Percentiles rank a stretch among this genome's conserved stretches.
phyloP scores from a whole-genome alignment of 2,888 invertebrate genomes.

The Tholera decimalis region DNA sequence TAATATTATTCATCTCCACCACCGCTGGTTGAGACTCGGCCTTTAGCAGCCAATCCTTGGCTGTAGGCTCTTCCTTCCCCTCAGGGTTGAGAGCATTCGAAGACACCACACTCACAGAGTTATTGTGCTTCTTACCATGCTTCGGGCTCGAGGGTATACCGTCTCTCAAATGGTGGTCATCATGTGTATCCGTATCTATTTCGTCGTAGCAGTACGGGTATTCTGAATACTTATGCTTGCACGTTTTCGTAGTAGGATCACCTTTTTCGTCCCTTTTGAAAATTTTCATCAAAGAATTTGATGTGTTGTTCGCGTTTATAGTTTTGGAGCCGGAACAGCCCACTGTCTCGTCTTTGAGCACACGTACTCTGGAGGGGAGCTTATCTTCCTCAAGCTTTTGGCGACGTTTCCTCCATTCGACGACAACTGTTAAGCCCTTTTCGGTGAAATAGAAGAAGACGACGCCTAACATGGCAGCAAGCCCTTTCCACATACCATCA shows the following conservation, averaged over 20 bases:
- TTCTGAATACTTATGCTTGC: constrained; percentile 97
- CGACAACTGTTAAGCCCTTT: constrained; percentile 94
- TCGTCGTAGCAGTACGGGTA: constrained; percentile 97
- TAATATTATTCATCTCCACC: constrained; percentile 89
- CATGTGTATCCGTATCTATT: constrained; percentile 94
- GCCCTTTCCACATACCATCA: constrained; percentile 96
- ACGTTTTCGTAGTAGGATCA: constrained; percentile 92
- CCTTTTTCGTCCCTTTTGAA: constrained; percentile 85
- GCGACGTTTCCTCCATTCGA: constrained; percentile 95
- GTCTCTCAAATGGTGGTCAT: constrained; percentile 91
- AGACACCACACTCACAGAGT: constrained; percentile 88
- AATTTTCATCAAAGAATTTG: constrained; percentile 84
- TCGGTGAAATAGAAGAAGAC: constrained; percentile 98
- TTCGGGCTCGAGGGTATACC: constrained; percentile 86
- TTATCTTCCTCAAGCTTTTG: constrained; percentile 93
- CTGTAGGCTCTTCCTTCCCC: constrained; percentile 84
- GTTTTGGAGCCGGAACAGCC: constrained; percentile 84
- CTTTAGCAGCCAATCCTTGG: constrained; percentile 86
- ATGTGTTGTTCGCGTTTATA: constrained; percentile 84
- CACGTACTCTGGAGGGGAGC: constrained; percentile 93
- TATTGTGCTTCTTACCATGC: constrained; percentile 84
- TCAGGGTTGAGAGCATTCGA: constrained; percentile 84
- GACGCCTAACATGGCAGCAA: constrained; percentile 95
- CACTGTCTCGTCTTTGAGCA: constrained; percentile 93
- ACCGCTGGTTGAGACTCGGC: constrained; percentile 79